phyloP scores from a whole-genome alignment of 2,888 invertebrate genomes.

The Drosophila emarginata region DNA sequence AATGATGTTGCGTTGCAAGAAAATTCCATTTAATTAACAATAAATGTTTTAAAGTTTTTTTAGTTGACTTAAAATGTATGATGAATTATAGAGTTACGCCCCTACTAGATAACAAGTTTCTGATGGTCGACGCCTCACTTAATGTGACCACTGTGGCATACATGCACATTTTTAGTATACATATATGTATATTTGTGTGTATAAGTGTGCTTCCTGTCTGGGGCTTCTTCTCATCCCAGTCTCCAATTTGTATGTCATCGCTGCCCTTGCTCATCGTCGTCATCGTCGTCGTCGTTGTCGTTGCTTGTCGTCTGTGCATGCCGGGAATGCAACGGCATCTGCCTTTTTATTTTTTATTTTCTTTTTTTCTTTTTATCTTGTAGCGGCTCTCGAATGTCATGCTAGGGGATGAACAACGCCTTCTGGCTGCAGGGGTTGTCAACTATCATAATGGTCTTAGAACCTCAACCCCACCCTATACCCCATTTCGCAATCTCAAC shows the following conservation, averaged over 20 bases:
- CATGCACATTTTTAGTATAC: too few relatives aligned
- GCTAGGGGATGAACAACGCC: conserved; percentile 42
- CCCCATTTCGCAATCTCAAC: conserved; percentile 30
- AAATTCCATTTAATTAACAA: conserved; percentile 3
- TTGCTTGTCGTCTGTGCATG: conserved; percentile 35
- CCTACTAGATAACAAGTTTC: conserved; percentile 1
- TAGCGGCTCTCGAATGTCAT: conserved; percentile 68
- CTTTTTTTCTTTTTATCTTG: conserved; percentile 63
- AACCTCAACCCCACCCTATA: neutral
- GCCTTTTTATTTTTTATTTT: neutral
- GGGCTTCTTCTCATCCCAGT: conserved; percentile 1
- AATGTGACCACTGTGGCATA: conserved; percentile 3
- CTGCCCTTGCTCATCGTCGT: conserved; percentile 21
- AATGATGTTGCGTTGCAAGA: neutral
- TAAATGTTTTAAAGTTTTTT: neutral
- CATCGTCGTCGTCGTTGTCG: neutral
- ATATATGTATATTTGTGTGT: neutral
- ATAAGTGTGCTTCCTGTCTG: conserved; percentile 3
- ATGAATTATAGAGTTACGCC: neutral
- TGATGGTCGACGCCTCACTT: neutral
- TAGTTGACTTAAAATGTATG: neutral
- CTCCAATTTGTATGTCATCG: conserved; percentile 20
- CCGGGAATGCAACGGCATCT: conserved; percentile 35
- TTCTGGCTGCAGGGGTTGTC: conserved; percentile 53
- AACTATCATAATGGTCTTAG: conserved; percentile 66